A percentile compares a stretch with the other conserved stretches of the same genome.
Evolutionary conservation across 2,888 invertebrate species (phyloP).

Genomic region (Entomobrya multifasciata): DNA sequence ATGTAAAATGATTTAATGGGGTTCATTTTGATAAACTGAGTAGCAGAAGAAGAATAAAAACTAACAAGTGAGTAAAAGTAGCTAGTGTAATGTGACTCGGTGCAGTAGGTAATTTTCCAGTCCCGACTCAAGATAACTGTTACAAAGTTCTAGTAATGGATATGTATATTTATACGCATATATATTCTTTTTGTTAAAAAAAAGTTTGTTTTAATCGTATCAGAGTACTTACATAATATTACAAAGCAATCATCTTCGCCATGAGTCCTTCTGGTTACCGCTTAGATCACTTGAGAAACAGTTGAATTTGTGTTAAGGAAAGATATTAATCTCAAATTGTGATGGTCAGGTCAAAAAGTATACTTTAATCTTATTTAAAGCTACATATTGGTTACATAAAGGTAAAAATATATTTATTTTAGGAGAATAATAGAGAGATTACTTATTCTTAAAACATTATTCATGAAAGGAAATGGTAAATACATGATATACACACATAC

Average conservation of each 20-base stretch:
- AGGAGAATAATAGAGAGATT: neutral
- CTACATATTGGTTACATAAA: no score
- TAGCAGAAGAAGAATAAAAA: conserved; percentile 19
- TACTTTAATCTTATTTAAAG: neutral
- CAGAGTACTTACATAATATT: no score
- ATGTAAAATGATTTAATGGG: conserved; percentile 57
- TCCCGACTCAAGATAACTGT: neutral
- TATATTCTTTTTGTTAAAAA: no score
- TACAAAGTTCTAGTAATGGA: no score
- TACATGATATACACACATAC: neutral
- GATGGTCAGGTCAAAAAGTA: neutral
- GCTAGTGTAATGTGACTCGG: conserved; percentile 17
- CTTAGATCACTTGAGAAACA: neutral
- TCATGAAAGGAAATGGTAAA: no score
- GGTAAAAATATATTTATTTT: neutral
- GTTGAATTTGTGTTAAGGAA: neutral
- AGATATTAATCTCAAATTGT: neutral
- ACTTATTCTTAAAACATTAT: no score
- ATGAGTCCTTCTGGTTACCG: neutral
- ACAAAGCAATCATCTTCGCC: no score
- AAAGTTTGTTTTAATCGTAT: no score
- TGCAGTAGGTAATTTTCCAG: conserved; percentile 49
- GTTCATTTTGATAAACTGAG: conserved; percentile 40
- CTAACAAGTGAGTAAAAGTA: conserved; percentile 1
- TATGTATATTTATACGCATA: no score